phyloP scores from a whole-genome alignment of 2,888 invertebrate species.

The Scrobipalpa atriplicella region DNA sequence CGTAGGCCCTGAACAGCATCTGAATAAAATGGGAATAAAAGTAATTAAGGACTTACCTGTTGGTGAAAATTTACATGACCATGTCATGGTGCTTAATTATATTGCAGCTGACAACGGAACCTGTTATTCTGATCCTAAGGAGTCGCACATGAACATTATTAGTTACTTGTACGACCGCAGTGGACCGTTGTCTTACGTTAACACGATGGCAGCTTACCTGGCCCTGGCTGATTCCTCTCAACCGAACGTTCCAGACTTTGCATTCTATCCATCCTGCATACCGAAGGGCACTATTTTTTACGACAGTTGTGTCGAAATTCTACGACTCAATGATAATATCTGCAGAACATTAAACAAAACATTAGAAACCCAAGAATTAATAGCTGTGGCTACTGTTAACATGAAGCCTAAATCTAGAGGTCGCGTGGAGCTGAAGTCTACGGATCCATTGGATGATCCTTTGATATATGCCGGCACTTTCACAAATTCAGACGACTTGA shows the following conservation, averaged over 20 bases:
- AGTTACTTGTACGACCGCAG: constrained; percentile 59
- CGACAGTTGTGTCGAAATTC: constrained; percentile 44
- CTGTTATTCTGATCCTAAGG: constrained; percentile 44
- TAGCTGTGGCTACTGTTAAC: constrained; percentile 58
- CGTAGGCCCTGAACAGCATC: constrained; percentile 57
- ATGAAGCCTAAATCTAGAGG: constrained; percentile 69
- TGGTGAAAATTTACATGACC: constrained; percentile 67
- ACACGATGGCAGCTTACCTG: constrained; percentile 60
- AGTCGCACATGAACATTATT: constrained; percentile 51
- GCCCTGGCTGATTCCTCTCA: constrained; percentile 41
- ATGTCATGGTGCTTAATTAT: constrained; percentile 60
- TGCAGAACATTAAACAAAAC: constrained; percentile 50
- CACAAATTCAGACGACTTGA: constrained; percentile 51
- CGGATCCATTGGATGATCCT: constrained; percentile 53
- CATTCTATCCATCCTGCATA: constrained; percentile 62
- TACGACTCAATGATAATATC: constrained; percentile 53
- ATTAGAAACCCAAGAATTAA: constrained; percentile 54
- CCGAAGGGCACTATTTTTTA: constrained; percentile 46
- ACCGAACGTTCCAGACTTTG: constrained; percentile 60
- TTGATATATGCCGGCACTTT: constrained; percentile 66
- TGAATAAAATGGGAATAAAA: constrained; percentile 50
- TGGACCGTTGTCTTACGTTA: constrained; percentile 52
- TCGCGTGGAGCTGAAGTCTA: constrained; percentile 51
- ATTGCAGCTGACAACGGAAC: constrained; percentile 59
- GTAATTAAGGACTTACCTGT: constrained; percentile 60